Evolutionary conservation across 1,140 invertebrate genomes (phyloP).

Genomic region (Euwallacea fornicatus): DNA sequence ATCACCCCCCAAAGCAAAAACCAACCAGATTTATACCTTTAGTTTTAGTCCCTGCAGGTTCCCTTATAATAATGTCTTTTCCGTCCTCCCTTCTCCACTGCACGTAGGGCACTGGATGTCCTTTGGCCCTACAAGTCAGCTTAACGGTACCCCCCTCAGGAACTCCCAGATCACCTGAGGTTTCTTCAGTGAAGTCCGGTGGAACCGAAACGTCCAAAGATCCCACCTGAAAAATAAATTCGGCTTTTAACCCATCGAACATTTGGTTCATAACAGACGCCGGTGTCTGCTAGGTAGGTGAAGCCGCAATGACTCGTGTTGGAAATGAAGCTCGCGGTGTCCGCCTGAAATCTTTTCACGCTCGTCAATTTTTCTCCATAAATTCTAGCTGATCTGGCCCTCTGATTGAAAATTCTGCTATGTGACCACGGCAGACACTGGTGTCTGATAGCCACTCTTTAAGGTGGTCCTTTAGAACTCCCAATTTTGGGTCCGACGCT

Average conservation of each 20-base stretch:
- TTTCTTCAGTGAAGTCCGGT: slow-evolving; percentile 80
- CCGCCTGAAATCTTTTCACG: no score
- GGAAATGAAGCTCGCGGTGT: no score
- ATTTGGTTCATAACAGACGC: not conserved
- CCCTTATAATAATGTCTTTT: slow-evolving; percentile 70
- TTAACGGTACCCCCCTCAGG: slow-evolving; percentile 76
- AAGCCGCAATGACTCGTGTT: no score
- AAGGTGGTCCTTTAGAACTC: no score
- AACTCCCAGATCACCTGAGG: slow-evolving; percentile 78
- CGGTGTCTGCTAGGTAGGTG: not conserved
- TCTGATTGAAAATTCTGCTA: no score
- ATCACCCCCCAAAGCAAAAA: not conserved
- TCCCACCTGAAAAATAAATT: slow-evolving; percentile 65
- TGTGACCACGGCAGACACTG: no score
- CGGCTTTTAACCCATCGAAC: not conserved
- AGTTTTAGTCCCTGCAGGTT: slow-evolving; percentile 42
- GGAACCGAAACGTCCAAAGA: slow-evolving; percentile 81
- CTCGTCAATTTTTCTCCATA: no score
- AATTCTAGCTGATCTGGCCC: no score
- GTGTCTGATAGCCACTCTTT: no score
- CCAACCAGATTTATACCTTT: slow-evolving; percentile 36
- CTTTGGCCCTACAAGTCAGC: slow-evolving; percentile 69
- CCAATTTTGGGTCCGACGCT: no score
- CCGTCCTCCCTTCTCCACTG: slow-evolving; percentile 86
- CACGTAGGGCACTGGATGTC: slow-evolving; percentile 80